phyloP scores from a whole-genome alignment of 2,113 vertebrate species.

The Cyrtonyx montezumae region DNA sequence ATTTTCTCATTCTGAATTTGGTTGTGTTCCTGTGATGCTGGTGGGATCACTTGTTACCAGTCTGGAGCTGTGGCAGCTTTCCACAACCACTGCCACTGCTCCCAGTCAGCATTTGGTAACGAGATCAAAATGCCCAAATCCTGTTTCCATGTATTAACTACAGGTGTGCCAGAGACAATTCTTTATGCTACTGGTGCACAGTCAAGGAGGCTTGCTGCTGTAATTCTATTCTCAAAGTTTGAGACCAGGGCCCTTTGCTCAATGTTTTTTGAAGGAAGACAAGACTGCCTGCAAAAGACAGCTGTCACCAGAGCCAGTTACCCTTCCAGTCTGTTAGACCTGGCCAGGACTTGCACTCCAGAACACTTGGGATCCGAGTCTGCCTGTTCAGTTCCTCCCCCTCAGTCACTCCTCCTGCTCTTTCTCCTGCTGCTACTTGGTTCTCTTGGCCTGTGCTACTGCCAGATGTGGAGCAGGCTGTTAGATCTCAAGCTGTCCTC shows the following conservation, averaged over 20 bases:
- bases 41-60: background rate
- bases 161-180: background rate
- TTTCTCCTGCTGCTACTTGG: background rate
- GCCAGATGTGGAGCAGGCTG: background rate
- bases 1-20: background rate
- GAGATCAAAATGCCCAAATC: background rate
- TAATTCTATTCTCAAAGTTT: background rate
- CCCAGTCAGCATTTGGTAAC: background rate
- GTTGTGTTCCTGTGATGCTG: background rate
- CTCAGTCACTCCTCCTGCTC: background rate
- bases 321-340: background rate
- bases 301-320: background rate
- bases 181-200: background rate
- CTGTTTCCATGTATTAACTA: background rate
- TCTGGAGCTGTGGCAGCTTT: background rate
- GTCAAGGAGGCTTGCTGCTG: background rate
- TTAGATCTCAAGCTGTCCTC: background rate
- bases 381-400: background rate
- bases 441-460: background rate
- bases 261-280: background rate
- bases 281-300: background rate
- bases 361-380: background rate
- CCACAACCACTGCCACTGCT: background rate
- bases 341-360: background rate
- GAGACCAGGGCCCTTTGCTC: background rate